phyloP scores from a whole-genome alignment of 2,113 vertebrate species.

The Gambusia affinis region DNA sequence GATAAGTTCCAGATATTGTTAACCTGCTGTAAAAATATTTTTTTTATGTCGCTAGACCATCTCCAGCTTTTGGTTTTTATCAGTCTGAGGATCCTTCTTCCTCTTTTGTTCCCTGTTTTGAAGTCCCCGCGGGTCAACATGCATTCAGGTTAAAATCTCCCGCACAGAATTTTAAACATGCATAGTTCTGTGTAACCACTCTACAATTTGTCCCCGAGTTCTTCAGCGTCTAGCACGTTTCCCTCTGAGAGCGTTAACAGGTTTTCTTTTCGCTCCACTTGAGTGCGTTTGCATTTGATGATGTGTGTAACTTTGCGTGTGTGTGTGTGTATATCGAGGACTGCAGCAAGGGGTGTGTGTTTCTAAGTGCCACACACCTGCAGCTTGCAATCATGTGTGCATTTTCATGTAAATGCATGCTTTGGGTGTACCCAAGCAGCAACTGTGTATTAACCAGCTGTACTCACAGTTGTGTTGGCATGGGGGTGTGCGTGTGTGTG shows the following conservation, averaged over 20 bases:
- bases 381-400: conserved; percentile 36
- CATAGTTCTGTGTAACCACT: conserved; percentile 9
- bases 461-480: conserved; percentile 11
- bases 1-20: neutral
- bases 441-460: conserved; percentile 20
- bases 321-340: conserved; percentile 8
- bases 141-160: conserved; percentile 5
- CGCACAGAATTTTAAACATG: conserved; percentile 5
- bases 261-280: conserved; percentile 47
- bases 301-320: conserved; percentile 10
- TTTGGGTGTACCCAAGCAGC: conserved; percentile 35
- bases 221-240: conserved; percentile 41
- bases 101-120: neutral
- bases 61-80: too few relatives aligned
- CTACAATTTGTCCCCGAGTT: conserved; percentile 25
- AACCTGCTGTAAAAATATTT: neutral
- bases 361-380: conserved; percentile 31
- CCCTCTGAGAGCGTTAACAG: conserved; percentile 51
- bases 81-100: neutral
- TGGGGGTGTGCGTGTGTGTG: conserved; percentile 1
- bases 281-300: conserved; percentile 6
- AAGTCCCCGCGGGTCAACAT: neutral
- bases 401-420: conserved; percentile 32
- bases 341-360: conserved; percentile 7
- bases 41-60: neutral